A percentile compares a stretch with the other conserved stretches of the same genome.
These are phyloP conservation scores for Darevskia nairensis DNA, from an alignment of 2,797 vertebrate species.

Conservation along the genomic window DNA sequence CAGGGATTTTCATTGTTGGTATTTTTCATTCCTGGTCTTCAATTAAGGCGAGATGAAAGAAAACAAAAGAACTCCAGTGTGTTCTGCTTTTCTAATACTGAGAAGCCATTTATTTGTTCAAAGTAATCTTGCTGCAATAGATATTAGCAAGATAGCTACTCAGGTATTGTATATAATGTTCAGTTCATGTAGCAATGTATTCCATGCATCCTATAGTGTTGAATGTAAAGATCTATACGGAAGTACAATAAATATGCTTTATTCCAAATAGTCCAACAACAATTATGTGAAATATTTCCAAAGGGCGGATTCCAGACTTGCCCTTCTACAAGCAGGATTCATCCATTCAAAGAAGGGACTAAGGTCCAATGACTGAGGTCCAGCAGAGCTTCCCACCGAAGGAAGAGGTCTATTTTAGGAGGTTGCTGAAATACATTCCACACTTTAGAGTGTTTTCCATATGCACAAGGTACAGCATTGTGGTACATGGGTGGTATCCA, in stretches of 20 bases:
- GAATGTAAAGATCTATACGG: not conserved
- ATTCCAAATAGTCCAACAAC: constrained; percentile 18
- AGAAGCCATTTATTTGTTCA: constrained; percentile 26
- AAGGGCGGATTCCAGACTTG: fast-evolving
- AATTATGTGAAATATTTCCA: constrained; percentile 15
- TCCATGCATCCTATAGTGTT: not conserved
- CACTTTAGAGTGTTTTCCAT: no score
- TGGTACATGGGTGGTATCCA: no score
- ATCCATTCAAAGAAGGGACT: no score
- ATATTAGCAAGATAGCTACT: not conserved
- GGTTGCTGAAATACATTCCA: no score
- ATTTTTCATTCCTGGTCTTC: constrained; percentile 51
- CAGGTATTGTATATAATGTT: not conserved
- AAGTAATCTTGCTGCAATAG: constrained; percentile 26
- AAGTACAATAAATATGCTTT: not conserved
- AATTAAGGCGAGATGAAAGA: constrained; percentile 35
- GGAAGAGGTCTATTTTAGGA: no score
- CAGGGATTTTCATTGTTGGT: constrained; percentile 39
- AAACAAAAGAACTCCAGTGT: constrained; percentile 17
- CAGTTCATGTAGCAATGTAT: constrained; percentile 13
- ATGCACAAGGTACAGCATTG: no score
- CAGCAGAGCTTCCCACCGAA: no score
- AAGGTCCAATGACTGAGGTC: no score
- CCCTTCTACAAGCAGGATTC: no score
- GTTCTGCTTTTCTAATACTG: not conserved